These are phyloP conservation scores for Molanna angustata DNA, from an alignment of 2,888 invertebrate genomes.

Conservation along the genomic window DNA sequence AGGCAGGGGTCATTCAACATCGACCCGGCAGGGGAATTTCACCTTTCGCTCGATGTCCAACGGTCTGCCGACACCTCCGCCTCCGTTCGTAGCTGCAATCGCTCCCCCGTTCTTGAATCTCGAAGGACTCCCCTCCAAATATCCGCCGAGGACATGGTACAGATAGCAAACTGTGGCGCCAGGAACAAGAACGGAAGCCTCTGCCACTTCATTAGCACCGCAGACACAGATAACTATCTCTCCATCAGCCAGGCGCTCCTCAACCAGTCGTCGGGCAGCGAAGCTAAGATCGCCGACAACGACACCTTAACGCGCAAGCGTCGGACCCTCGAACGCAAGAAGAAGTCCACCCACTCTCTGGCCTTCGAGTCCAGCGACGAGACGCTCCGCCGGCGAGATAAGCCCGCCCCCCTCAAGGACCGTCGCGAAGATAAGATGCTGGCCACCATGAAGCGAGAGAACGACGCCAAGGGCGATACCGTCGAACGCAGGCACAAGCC, in stretches of 20 bases:
- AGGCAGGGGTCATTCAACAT: slow-evolving; percentile 33
- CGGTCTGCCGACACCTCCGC: slow-evolving; percentile 19
- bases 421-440: slow-evolving; percentile 15
- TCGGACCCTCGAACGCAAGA: slow-evolving; percentile 19
- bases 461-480: slow-evolving; percentile 8
- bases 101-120: slow-evolving; percentile 41
- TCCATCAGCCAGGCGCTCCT: slow-evolving; percentile 28
- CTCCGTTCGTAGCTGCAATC: slow-evolving; percentile 29
- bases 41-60: slow-evolving; percentile 22
- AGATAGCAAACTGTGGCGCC: slow-evolving; percentile 49
- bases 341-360: slow-evolving; percentile 26
- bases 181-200: slow-evolving; percentile 46
- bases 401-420: slow-evolving; percentile 2
- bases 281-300: slow-evolving; percentile 18
- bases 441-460: slow-evolving; percentile 9
- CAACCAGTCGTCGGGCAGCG: slow-evolving; percentile 26
- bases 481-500: slow-evolving; percentile 11
- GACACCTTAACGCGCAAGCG: slow-evolving; percentile 13
- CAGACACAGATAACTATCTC: slow-evolving; percentile 25
- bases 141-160: slow-evolving; percentile 50
- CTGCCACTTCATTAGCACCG: slow-evolving; percentile 43
- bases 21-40: slow-evolving; percentile 24
- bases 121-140: slow-evolving; percentile 46
- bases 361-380: slow-evolving; percentile 30
- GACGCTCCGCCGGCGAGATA: slow-evolving; percentile 20